Conservation (phyloP, 35 echinoderm and acorn worm genomes). For the Heliocidaris tuberculata region DNA sequence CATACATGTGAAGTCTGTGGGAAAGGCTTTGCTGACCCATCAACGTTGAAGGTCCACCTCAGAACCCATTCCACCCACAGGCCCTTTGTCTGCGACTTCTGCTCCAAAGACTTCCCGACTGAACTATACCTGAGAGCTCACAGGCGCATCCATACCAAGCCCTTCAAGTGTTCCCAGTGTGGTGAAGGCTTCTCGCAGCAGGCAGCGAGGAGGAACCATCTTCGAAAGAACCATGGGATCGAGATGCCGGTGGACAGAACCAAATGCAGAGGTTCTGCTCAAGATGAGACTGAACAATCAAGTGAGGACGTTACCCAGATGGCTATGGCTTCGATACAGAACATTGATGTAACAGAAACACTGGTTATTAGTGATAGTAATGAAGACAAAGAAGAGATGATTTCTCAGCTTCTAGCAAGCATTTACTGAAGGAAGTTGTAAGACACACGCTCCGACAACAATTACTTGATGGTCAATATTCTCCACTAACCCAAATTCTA, state of each 20-base stretch:
- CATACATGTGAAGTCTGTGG: not conserved
- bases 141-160: not conserved
- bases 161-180: slow-evolving; percentile 31
- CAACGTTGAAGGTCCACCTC: not conserved
- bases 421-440: not conserved
- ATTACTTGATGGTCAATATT: too few species aligned
- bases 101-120: not conserved
- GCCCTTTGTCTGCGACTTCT: not conserved
- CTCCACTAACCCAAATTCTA: too few species aligned
- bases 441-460: too few species aligned
- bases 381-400: not conserved
- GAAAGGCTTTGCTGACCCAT: not conserved
- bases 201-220: not conserved
- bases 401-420: not conserved
- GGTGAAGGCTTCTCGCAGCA: not conserved
- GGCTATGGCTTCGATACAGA: not conserved
- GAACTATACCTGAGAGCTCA: not conserved
- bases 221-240: not conserved
- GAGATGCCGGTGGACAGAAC: slow-evolving; percentile 37
- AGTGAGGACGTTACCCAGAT: not conserved
- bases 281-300: not conserved
- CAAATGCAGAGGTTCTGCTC: slow-evolving; percentile 56
- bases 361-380: not conserved
- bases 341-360: not conserved
- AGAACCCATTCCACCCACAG: not conserved